Base-by-base conservation (phyloP, 2,113 vertebrate species). In the Carassius carassius region DNA sequence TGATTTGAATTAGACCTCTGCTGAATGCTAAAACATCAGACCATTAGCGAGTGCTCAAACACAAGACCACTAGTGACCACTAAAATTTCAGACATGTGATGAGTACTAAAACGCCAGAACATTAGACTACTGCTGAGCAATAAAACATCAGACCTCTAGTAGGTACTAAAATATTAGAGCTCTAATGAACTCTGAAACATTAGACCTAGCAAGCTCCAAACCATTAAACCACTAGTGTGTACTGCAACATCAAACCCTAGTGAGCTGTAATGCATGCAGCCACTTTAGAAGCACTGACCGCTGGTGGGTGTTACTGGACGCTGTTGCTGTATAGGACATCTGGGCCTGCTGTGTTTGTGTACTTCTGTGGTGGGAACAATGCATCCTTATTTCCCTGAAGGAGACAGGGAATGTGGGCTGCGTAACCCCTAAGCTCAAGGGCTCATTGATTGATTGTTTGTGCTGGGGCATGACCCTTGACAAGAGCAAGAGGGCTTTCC, bases 371-470 rank as follows among this genome's bases (percentile, higher is more conserved):
- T 9, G 35, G 72, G 58, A 79, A 78, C 56, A 41, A 60, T 41
- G 17, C 13, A n/a, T 77, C 78, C 83, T 76, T 81, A 76, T 78
- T 78, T 63, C 32, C 44, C 83, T 56, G 21, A 81, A 85, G 80
- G 86, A 73, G 41, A 81, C 60, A 3, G 47, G 25, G 79, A 82
- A 37, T 69, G 25, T 60, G 41, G 4, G 83, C 81, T 49, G 47
- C 12, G 19, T 87, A 73, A 84, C 86, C 78, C 69, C 21, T 21
- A 69, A 70, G 72, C 73, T 81, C 86, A 58, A 44, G 63, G 81
- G 84, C 80, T 83, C 51, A 72, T 60, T 88, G 87, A 87, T 87
- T 84, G 82, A 84, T 84, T 81, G 73, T 86, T 69, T 65, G 81
- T 75, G 65, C 51, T 63, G 32, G 63, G 76, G 83, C 70, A 86